These are phyloP conservation scores for Acromyrmex charruanus DNA, from an alignment of 1,140 invertebrate genomes.

Conservation along the genomic window DNA sequence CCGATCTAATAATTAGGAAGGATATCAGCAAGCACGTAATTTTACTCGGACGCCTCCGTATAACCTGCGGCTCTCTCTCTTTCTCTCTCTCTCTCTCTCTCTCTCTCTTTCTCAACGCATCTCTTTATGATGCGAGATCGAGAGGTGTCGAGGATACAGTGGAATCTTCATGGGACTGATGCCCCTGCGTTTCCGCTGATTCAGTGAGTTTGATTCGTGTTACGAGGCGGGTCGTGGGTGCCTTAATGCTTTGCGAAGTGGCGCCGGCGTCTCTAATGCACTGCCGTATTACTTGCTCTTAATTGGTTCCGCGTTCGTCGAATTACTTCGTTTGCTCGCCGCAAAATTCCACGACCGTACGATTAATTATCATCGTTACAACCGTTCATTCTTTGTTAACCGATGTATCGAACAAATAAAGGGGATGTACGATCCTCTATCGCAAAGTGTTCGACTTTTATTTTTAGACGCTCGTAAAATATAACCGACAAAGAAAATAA, in stretches of 20 bases:
- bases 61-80: conserved; percentile 20
- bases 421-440: conserved; percentile 13
- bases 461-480: conserved; percentile 17
- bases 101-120: not conserved
- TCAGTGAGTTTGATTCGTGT: conserved; percentile 59
- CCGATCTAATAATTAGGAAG: conserved; percentile 71
- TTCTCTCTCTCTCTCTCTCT: not conserved
- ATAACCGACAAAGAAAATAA: conserved; percentile 26
- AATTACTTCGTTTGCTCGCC: conserved; percentile 34
- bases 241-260: conserved; percentile 54
- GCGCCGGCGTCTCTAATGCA: conserved; percentile 63
- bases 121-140: conserved; percentile 15
- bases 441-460: conserved; percentile 35
- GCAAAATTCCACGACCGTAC: conserved; percentile 9
- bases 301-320: conserved; percentile 63
- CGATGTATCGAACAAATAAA: conserved; percentile 51
- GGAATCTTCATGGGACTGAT: conserved; percentile 33
- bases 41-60: conserved; percentile 45
- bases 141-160: conserved; percentile 38
- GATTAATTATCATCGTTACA: conserved; percentile 58
- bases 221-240: conserved; percentile 53
- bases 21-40: conserved; percentile 60
- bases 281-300: conserved; percentile 61
- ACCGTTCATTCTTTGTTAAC: conserved; percentile 53
- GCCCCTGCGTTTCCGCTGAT: conserved; percentile 57